Percentiles rank a stretch among this genome's conserved stretches.
Evolutionary conservation across 1,140 invertebrate genomes (phyloP).

Genomic region (Antheraea pernyi): DNA sequence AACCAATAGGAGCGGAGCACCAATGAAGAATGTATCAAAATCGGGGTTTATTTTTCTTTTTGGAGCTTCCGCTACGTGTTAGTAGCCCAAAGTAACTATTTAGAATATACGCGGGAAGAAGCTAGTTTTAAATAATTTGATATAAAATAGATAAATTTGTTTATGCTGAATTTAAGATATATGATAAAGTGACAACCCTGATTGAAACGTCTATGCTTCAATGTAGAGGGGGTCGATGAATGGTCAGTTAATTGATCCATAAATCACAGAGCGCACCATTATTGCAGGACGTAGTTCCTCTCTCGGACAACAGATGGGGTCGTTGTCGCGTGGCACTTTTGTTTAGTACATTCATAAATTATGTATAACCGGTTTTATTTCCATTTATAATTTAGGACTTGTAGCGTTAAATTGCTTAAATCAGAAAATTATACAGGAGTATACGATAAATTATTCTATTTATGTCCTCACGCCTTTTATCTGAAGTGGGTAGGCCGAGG

Average conservation of each 20-base stretch:
- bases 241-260: slow-evolving; percentile 75
- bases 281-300: slow-evolving; percentile 24
- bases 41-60: too few relatives aligned
- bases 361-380: slow-evolving; percentile 39
- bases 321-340: slow-evolving; percentile 37
- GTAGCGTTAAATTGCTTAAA: neutral
- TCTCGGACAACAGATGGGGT: slow-evolving; percentile 48
- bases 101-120: too few relatives aligned
- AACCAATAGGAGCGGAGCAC: too few relatives aligned
- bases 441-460: neutral
- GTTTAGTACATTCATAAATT: slow-evolving; percentile 40
- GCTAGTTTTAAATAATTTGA: too few relatives aligned
- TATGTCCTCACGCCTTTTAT: neutral
- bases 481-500: neutral
- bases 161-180: neutral
- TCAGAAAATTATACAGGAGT: slow-evolving; percentile 1
- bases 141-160: too few relatives aligned
- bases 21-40: too few relatives aligned
- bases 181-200: neutral
- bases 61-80: too few relatives aligned
- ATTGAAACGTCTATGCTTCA: slow-evolving; percentile 1
- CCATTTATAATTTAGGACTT: neutral
- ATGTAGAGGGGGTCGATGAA: slow-evolving; percentile 49
- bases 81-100: too few relatives aligned
- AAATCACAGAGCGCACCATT: slow-evolving; percentile 53